A percentile compares a stretch with the other conserved stretches of the same genome.
phyloP scores from a whole-genome alignment of 37 sponge, comb jelly and placozoan genomes.

The Hexactinellida sp. region DNA sequence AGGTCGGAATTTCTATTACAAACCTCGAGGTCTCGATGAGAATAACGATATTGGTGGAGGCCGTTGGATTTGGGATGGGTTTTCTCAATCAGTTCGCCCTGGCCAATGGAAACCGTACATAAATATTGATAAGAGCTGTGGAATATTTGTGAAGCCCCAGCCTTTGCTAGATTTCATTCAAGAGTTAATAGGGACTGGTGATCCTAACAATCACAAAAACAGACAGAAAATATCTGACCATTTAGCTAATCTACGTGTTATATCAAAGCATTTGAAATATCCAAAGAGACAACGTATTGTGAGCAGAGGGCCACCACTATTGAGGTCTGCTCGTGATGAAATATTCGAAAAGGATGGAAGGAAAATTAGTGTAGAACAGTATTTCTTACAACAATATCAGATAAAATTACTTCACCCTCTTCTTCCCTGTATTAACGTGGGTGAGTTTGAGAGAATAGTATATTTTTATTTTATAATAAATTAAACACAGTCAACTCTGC shows the following conservation, averaged over 20 bases:
- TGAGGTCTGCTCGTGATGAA: neutral
- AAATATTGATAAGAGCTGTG: slow-evolving; percentile 1
- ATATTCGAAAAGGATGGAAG: neutral
- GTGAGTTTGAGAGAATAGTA: neutral
- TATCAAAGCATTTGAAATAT: neutral
- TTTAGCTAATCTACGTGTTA: neutral
- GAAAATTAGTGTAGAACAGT: neutral
- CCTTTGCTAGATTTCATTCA: neutral
- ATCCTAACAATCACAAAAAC: neutral
- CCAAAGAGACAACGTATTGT: neutral
- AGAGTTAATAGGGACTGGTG: neutral
- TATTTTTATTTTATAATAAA: neutral
- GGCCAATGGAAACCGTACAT: slow-evolving; percentile 1
- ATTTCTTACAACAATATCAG: neutral
- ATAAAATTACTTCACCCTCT: neutral
- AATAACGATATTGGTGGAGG: neutral
- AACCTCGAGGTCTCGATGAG: neutral
- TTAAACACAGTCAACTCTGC: no score
- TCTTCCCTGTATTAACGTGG: neutral
- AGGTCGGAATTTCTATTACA: neutral
- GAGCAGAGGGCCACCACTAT: neutral
- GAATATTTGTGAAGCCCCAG: neutral
- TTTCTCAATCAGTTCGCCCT: neutral
- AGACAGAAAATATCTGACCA: neutral
- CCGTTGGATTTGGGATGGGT: slow-evolving; percentile 14